phyloP scores from a whole-genome alignment of 2,113 vertebrate species.

The Stigmatopora argus region DNA sequence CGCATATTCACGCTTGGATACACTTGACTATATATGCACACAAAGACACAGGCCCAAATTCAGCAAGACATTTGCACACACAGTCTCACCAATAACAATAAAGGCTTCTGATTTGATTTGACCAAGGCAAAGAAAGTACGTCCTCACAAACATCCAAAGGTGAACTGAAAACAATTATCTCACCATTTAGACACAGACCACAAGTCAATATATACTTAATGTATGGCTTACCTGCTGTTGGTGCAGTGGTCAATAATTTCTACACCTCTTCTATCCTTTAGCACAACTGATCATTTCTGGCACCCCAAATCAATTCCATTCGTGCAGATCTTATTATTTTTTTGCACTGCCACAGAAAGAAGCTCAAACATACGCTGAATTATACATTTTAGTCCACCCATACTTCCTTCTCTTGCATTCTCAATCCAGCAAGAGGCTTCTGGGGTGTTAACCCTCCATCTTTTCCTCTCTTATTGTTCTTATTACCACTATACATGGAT shows the following conservation, averaged over 20 bases:
- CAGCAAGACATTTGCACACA: constrained; percentile 20
- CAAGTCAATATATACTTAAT: not conserved
- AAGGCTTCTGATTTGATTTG: too few relatives aligned
- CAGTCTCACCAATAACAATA: too few relatives aligned
- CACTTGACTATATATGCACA: constrained; percentile 14
- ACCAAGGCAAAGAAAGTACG: constrained; percentile 16
- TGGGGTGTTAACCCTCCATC: constrained; percentile 29
- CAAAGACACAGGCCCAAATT: constrained; percentile 20
- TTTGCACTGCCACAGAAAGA: constrained; percentile 11
- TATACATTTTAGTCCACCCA: constrained; percentile 24
- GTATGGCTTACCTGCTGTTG: not conserved
- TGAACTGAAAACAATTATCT: constrained; percentile 15
- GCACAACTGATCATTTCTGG: constrained; percentile 27
- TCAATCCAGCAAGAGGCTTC: constrained; percentile 25
- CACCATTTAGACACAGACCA: not conserved
- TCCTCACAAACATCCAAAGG: constrained; percentile 15
- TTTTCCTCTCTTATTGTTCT: constrained; percentile 32
- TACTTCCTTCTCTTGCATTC: constrained; percentile 23
- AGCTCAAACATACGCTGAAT: constrained; percentile 24
- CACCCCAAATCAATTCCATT: constrained; percentile 12
- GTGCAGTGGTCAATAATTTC: not conserved
- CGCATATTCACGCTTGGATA: constrained; percentile 47
- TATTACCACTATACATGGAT: constrained; percentile 37
- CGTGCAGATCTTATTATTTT: constrained; percentile 3
- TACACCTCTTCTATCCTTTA: not conserved